These are phyloP conservation scores for Dynastes grantii DNA, from an alignment of 2,888 invertebrate genomes.

Conservation along the genomic window DNA sequence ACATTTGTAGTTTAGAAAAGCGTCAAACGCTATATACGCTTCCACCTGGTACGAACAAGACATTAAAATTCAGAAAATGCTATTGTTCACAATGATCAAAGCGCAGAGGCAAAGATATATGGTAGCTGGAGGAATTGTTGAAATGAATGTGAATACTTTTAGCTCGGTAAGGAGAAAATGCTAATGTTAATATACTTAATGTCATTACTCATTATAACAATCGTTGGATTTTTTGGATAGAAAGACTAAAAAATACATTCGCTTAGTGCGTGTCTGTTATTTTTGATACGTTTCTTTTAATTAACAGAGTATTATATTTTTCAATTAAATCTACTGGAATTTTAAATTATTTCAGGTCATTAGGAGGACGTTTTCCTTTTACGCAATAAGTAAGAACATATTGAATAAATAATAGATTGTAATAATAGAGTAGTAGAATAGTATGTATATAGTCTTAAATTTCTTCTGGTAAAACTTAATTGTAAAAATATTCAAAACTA, in stretches of 20 bases:
- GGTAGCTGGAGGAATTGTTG: slow-evolving; percentile 23
- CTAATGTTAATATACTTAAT: not conserved
- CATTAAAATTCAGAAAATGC: slow-evolving; percentile 35
- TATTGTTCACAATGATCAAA: slow-evolving; percentile 38
- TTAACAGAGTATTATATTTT: too few species aligned
- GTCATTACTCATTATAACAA: not conserved
- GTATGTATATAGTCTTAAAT: too few species aligned
- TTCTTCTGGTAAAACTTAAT: too few species aligned
- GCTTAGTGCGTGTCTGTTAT: too few species aligned
- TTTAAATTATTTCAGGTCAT: slow-evolving; percentile 35
- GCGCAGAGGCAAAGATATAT: slow-evolving; percentile 29
- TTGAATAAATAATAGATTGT: slow-evolving; percentile 16
- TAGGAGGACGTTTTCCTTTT: slow-evolving; percentile 39
- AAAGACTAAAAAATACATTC: too few species aligned
- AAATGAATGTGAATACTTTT: slow-evolving; percentile 29
- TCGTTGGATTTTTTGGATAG: too few species aligned
- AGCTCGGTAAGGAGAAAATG: slow-evolving; percentile 12
- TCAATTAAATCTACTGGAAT: not conserved
- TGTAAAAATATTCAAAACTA: too few species aligned
- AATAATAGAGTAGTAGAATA: not conserved
- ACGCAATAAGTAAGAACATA: slow-evolving; percentile 29
- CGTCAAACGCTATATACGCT: slow-evolving; percentile 30
- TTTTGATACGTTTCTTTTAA: too few species aligned
- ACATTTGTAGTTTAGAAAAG: slow-evolving; percentile 2
- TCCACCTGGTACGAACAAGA: slow-evolving; percentile 48